These are phyloP conservation scores for Tamandua tetradactyla DNA, from an alignment of 2,797 vertebrate species.

Conservation along the genomic window DNA sequence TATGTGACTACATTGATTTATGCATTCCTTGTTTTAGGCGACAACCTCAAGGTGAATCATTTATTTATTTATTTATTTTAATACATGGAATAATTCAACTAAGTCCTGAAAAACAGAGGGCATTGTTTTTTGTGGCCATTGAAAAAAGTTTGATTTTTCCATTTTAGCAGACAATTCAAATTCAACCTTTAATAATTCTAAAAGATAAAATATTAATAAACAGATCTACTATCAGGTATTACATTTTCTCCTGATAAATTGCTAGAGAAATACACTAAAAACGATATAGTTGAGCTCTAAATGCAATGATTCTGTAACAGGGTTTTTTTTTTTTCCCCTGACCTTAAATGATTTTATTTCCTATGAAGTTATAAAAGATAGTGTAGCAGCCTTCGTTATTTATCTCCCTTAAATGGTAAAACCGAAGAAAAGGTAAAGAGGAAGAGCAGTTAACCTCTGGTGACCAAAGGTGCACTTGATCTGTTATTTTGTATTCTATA, in stretches of 20 bases:
- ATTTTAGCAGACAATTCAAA: conserved; percentile 61
- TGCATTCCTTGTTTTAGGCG: conserved; percentile 60
- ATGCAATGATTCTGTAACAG: not conserved
- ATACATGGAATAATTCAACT: conserved; percentile 73
- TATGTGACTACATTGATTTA: conserved; percentile 60
- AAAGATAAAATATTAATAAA: conserved; percentile 52
- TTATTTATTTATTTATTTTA: conserved; percentile 71
- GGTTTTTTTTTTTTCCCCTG: not conserved
- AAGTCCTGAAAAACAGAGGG: conserved; percentile 54
- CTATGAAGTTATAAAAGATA: conserved; percentile 62
- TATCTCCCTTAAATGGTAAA: conserved; percentile 73
- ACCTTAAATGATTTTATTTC: conserved; percentile 61
- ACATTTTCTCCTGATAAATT: not conserved
- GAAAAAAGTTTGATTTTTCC: conserved; percentile 62
- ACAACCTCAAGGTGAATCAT: conserved; percentile 44
- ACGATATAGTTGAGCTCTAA: not conserved
- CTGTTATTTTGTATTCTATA: conserved; percentile 87
- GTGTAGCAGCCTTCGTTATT: conserved; percentile 24
- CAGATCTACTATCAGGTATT: not conserved
- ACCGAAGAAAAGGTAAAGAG: conserved; percentile 76
- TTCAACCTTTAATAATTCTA: conserved; percentile 23
- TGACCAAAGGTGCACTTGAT: conserved; percentile 88
- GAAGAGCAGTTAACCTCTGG: conserved; percentile 89
- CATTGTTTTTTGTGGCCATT: conserved; percentile 74
- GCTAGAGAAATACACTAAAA: not conserved